Evolutionary conservation across 2,797 vertebrate species (phyloP), one percentile per base, ranked within the genome.

Genomic region (Enteromius afrohamiltoni): DNA sequence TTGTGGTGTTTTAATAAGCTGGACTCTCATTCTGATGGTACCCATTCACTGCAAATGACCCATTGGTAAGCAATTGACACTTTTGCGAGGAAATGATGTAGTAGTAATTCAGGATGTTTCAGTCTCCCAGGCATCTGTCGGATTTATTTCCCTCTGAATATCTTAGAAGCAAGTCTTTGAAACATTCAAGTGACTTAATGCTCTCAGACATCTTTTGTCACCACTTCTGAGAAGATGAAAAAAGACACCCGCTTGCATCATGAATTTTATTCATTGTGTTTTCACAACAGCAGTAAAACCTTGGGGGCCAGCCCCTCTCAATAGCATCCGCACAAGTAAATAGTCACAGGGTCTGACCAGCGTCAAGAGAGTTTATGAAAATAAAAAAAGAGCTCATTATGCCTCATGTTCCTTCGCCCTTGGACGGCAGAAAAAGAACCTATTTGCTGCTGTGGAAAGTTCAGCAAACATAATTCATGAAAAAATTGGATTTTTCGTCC

Each of bases 201-300:
- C n/a, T 37, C 10, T 65, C 9, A 67, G 68, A 40, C 70, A 53
- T 68, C 21, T 65, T 55, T 68, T 62, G 17, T 76, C 45, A 62
- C 14, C 53, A 31, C 17, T 58, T 60, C 17, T 34, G 9, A 83
- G 34, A 67, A 75, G 37, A 80, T 49, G 67, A 40, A 29, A 76
- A 47, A 62, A 79, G 70, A 86, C 81, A 26, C 23, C 29, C 1
- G 1, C 23, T 21, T 47, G 42, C 76, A 40, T 86, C 62, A 80
- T 79, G 34, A 69, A 62, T 79, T 83, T 86, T 83, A 83, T 80
- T 86, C 26, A 58, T 58, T 42, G 29, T 40, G 34, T 79, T 79
- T 83, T 86, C 60, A 62, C 75, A 65, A 81, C 51, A 77, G 45
- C 79, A 77, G 67, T 85, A 51, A 82, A 85, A 78, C 23, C 74